Evolutionary conservation across 2,797 vertebrate genomes (phyloP).

Genomic region (Octomys mimax): DNA sequence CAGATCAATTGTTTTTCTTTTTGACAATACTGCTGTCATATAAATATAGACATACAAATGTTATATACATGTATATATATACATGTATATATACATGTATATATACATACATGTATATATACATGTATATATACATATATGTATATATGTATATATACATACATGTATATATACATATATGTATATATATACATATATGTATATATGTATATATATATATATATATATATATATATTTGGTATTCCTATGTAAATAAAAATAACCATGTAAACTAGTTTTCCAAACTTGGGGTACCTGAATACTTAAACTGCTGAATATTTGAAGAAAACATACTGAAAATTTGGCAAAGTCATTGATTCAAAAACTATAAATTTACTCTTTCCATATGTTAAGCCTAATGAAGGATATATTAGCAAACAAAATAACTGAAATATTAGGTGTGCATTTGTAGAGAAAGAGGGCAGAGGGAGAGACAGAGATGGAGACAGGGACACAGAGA

Average conservation of each 20-base stretch:
- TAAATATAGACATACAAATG: neutral
- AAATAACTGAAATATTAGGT: neutral
- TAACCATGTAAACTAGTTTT: neutral
- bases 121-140: neutral
- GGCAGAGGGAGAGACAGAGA: neutral
- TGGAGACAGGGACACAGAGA: no score
- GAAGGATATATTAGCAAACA: neutral
- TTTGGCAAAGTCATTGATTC: neutral
- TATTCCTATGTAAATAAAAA: neutral
- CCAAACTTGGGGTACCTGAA: neutral
- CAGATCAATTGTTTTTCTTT: conserved; percentile 3
- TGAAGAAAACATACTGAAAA: neutral
- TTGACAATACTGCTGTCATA: neutral
- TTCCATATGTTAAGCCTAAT: neutral
- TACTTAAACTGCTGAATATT: neutral
- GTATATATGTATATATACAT: neutral
- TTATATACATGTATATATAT: neutral
- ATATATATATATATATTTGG: neutral
- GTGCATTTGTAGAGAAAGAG: neutral
- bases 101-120: neutral
- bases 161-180: neutral
- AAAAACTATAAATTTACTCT: neutral
- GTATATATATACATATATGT: neutral
- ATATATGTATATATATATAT: neutral
- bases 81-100: neutral